Conservation (phyloP, 2,797 vertebrate genomes). For the Alectoris magna region DNA sequence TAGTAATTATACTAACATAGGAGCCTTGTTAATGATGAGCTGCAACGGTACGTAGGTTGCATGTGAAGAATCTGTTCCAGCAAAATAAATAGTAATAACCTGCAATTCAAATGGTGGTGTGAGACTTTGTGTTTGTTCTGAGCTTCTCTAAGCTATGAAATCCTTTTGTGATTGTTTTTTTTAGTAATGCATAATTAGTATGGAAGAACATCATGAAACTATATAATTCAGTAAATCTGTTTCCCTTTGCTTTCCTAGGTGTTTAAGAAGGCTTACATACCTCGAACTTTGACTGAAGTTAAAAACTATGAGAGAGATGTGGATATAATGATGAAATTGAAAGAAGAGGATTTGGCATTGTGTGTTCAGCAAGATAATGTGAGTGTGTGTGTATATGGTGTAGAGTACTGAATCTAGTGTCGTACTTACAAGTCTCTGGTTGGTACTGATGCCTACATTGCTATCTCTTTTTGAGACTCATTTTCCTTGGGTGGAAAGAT, state of each 20-base stretch:
- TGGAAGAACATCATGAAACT: not conserved
- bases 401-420: not conserved
- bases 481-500: not conserved
- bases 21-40: not conserved
- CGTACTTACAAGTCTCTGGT: rapidly evolving
- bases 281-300: conserved; percentile 90
- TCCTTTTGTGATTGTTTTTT: not conserved
- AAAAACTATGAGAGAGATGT: conserved; percentile 88
- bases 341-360: conserved; percentile 81
- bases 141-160: not conserved
- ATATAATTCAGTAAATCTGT: not conserved
- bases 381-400: conserved; percentile 20
- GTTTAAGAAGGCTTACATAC: conserved; percentile 91
- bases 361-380: conserved; percentile 85
- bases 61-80: not conserved
- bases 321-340: conserved; percentile 84
- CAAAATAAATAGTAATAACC: not conserved
- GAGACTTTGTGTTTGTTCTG: not conserved
- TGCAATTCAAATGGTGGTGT: not conserved
- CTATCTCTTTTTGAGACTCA: not conserved
- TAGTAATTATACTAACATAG: not conserved
- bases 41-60: not conserved
- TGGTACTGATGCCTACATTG: not conserved
- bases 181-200: not conserved
- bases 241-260: conserved; percentile 80